Percentiles rank a stretch among this genome's conserved stretches.
phyloP scores from a whole-genome alignment of 2,113 vertebrate genomes.

The Strigops habroptila region DNA sequence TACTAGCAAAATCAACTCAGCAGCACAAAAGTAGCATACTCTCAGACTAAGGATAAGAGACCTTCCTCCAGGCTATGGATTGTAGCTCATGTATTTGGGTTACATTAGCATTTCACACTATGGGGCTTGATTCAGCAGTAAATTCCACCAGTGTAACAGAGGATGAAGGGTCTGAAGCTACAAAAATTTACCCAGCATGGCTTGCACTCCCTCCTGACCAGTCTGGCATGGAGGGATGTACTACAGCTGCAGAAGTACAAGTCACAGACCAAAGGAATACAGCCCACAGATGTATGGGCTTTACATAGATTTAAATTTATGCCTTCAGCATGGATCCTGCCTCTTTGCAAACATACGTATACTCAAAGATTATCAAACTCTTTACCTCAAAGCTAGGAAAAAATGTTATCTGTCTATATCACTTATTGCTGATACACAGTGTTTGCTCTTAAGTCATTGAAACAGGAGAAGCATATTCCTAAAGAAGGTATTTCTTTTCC shows the following conservation, averaged over 20 bases:
- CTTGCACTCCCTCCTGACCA: neutral
- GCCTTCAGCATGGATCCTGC: neutral
- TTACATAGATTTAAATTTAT: neutral
- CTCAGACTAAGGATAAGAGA: constrained; percentile 59
- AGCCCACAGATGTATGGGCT: neutral
- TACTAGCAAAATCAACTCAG: constrained; percentile 51
- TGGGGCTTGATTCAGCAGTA: constrained; percentile 39
- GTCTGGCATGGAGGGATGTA: neutral
- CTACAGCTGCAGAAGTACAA: neutral
- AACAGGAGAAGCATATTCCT: neutral
- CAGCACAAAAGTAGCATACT: constrained; percentile 48
- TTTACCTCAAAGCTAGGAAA: neutral
- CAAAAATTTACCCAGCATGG: neutral
- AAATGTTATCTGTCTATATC: neutral
- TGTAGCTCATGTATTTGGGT: constrained; percentile 70
- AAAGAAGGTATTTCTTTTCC: neutral
- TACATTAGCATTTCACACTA: constrained; percentile 66
- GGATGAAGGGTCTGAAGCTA: constrained; percentile 23
- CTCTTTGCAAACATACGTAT: neutral
- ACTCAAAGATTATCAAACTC: neutral
- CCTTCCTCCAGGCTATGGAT: constrained; percentile 70
- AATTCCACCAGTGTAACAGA: constrained; percentile 20
- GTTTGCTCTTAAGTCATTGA: neutral
- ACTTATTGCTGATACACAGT: neutral
- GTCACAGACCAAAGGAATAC: neutral